Evolutionary conservation across 1,140 invertebrate genomes (phyloP), one percentile per base, ranked within the genome.

Genomic region (Drosophila kohkoa): DNA sequence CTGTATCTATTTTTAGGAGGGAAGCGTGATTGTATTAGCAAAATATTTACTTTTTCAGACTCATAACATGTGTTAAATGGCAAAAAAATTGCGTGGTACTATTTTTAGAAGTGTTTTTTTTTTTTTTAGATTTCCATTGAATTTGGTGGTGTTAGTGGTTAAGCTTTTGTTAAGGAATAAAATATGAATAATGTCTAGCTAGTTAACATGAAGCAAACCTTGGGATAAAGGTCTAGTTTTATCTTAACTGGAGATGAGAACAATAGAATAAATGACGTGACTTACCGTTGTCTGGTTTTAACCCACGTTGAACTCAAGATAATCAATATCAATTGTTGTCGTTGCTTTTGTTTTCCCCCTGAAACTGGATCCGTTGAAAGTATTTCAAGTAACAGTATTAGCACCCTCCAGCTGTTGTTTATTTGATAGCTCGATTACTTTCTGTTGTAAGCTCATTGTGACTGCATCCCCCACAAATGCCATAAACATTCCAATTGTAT

Each of bases 341-440:
- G 5, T 48, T 20, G 8, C 49, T 52, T 5, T n/a, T n/a, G 25
- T 13, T 25, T 25, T 51, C 11, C 25, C 49, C 11, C 5, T 30
- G 20, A 30, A 52, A 38, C 6, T 28, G 7, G 28, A 30, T 30
- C 25, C 8, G 28, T 52, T 52, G n/a, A 16, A 52, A 11, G 7
- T 30, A 32, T 35, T 49, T 28, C 8, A 11, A 11, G 48, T 49
- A 20, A 49, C 8, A 49, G 20, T 13, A 43, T 7, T 11, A 16
- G 6, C 16, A 20, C 16, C 10, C 48, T 15, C n/a, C 11, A 76
- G 52, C 65, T 79, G 81, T 46, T 68, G 25, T 82, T 82, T 63
- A 85, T 74, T 25, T 52, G 51, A 35, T 57, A 38, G 55, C 43
- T 59, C 11, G 3, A 20, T 32, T 63, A 35, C 35, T 11, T 41